Percentiles rank a stretch among this genome's conserved stretches.
phyloP scores from a whole-genome alignment of 2,888 invertebrate genomes.

The Nemotelus pantherinus region DNA sequence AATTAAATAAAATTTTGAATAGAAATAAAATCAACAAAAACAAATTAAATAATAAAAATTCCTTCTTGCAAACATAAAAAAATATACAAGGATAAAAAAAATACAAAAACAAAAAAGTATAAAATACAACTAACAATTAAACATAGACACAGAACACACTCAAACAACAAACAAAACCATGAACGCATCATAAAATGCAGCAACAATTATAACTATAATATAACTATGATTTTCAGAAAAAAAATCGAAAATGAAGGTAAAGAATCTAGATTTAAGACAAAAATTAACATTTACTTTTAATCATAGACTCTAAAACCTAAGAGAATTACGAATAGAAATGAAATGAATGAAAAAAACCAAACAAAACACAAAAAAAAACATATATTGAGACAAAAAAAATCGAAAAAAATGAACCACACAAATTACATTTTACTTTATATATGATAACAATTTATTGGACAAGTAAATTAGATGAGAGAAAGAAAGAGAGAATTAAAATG shows the following conservation, averaged over 20 bases:
- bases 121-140: constrained; percentile 37
- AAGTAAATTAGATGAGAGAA: constrained; percentile 23
- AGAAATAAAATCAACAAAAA: constrained; percentile 40
- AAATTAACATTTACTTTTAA: constrained; percentile 40
- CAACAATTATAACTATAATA: constrained; percentile 26
- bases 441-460: constrained; percentile 7
- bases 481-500: constrained; percentile 8
- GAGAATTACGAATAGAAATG: not conserved
- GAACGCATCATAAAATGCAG: constrained; percentile 25
- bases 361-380: not conserved
- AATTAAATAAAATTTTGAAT: not conserved
- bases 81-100: constrained; percentile 43
- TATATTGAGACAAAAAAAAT: not conserved
- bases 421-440: constrained; percentile 24
- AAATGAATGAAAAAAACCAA: constrained; percentile 19
- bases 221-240: constrained; percentile 16
- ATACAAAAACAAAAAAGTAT: constrained; percentile 44
- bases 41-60: constrained; percentile 42
- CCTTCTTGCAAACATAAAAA: constrained; percentile 2
- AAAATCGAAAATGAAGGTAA: constrained; percentile 17
- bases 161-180: constrained; percentile 24
- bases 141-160: constrained; percentile 8
- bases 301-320: constrained; percentile 27
- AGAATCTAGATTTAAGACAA: constrained; percentile 18
- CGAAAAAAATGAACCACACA: constrained; percentile 29